Percentiles rank a stretch among this genome's conserved stretches.
phyloP scores from a whole-genome alignment of 2,797 vertebrate species.

The Leptodactylus fallax region DNA sequence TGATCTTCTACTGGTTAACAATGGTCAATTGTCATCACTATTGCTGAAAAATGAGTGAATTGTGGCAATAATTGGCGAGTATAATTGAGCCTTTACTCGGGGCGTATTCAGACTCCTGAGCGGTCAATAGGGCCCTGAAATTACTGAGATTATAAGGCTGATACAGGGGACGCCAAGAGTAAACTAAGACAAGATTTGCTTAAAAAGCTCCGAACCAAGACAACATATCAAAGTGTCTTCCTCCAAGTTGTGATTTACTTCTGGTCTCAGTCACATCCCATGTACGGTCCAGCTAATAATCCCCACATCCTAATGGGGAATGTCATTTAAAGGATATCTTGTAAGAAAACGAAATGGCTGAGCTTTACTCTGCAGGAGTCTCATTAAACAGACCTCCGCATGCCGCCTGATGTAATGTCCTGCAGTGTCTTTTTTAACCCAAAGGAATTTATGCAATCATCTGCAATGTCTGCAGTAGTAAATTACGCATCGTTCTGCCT shows the following conservation, averaged over 20 bases:
- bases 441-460: slow-evolving; percentile 32
- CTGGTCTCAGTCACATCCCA: background rate
- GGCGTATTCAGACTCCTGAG: too few species aligned
- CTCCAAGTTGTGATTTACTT: background rate
- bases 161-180: background rate
- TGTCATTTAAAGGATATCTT: slow-evolving; percentile 23
- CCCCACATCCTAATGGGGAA: background rate
- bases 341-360: slow-evolving; percentile 18
- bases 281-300: background rate
- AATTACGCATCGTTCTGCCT: slow-evolving; percentile 39
- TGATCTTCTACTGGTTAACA: too few species aligned
- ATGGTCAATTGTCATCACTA: too few species aligned
- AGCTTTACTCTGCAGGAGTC: slow-evolving; percentile 32
- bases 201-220: background rate
- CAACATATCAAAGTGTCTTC: background rate
- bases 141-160: background rate
- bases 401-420: slow-evolving; percentile 35
- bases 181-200: background rate
- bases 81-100: too few species aligned
- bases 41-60: too few species aligned
- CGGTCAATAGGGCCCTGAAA: background rate
- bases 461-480: slow-evolving; percentile 9
- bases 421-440: slow-evolving; percentile 33
- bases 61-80: too few species aligned
- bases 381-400: slow-evolving; percentile 17